Evolutionary conservation across 2,888 invertebrate genomes (phyloP), one percentile per base, ranked within the genome.

Genomic region (Laothoe populi): DNA sequence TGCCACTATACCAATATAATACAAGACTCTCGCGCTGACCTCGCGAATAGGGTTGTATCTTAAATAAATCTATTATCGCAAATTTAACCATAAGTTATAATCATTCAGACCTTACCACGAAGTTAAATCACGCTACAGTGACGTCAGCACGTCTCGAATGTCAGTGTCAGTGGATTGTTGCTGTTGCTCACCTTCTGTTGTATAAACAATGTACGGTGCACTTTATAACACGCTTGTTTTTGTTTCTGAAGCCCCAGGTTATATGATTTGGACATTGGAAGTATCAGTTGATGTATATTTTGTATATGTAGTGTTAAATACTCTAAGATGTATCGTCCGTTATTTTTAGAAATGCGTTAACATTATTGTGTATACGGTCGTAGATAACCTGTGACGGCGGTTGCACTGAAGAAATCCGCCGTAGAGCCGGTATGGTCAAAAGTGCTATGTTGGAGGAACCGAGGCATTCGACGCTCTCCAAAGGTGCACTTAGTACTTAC

Each of bases 211-310:
- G 69, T 46, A 58, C 63, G 42, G 59, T 63, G 63, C 45, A 53
- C 45, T 44, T 59, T 45, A 59, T 59, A 59, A 77, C 74, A 78
- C 77, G 76, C 73, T 73, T 75, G 72, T 74, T 72, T 74, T 72
- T 70, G 67, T 35, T 16, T 53, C 19, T 8, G 21, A 46, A 35
- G 48, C 48, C 19, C 8, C 31, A 19, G 31, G 35, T 35, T 10
- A 35, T 19, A 19, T 31, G 26, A 35, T 19, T 53, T 21, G n/a
- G 49, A 49, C 3, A 16, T 49, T 48, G n/a, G 13, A 16, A 4
- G 0, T 49, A 19, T 44, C 16, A 13, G 1, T 4, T 1, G 13
- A 19, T 44, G 8, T 44, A 19, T 8, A 1, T 19, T 1, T 8
- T 8, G 7, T 8, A 31, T 31, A n/a, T n/a, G n/a, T n/a, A n/a